Evolutionary conservation across 2,113 vertebrate species (phyloP).

Genomic region (Indicator indicator): DNA sequence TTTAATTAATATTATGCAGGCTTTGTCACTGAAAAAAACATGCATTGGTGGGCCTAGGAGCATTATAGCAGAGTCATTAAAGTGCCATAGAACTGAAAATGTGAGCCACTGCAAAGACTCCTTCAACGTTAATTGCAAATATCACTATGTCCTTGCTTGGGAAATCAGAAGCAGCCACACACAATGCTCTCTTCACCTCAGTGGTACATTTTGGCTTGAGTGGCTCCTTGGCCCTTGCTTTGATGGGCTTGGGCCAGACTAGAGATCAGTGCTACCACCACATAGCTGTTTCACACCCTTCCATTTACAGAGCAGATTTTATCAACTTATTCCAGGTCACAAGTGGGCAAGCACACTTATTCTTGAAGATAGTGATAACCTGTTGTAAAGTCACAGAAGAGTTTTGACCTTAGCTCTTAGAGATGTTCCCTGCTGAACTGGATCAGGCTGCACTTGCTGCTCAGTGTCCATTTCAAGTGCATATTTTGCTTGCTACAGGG

Average conservation of each 20-base stretch:
- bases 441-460: not conserved
- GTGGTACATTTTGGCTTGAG: rapidly evolving
- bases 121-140: not conserved
- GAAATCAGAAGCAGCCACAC: not conserved
- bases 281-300: not conserved
- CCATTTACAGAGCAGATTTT: not conserved
- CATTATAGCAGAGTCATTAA: not conserved
- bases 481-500: constrained; percentile 8
- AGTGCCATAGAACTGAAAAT: not conserved
- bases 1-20: not conserved
- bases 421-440: not conserved
- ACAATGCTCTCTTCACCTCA: not conserved
- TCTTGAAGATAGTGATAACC: not conserved
- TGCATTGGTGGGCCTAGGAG: not conserved
- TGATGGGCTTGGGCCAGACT: not conserved
- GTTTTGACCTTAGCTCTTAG: not conserved
- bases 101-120: not conserved
- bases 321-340: not conserved
- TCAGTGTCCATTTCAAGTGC: not conserved
- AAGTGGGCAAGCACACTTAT: not conserved
- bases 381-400: not conserved
- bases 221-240: not conserved
- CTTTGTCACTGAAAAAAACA: not conserved
- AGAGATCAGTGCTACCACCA: not conserved
- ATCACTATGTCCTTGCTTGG: not conserved